Percentiles rank a stretch among this genome's conserved stretches.
Conservation (phyloP, 2,888 invertebrate species). For the Listrodromus nycthemerus region DNA sequence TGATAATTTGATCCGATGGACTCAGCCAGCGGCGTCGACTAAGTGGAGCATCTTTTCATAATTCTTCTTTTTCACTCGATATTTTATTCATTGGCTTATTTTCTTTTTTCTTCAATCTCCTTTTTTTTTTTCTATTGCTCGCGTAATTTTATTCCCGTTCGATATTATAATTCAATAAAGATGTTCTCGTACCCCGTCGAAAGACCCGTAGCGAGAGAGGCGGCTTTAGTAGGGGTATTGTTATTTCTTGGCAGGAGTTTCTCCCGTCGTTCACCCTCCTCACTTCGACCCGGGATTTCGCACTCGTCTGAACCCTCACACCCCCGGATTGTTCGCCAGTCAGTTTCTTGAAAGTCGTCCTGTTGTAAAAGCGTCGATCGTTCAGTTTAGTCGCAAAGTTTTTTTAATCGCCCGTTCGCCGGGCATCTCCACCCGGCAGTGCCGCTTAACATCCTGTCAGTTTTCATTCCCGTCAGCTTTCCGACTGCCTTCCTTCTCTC, state of each 20-base stretch:
- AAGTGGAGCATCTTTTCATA: conserved; percentile 17
- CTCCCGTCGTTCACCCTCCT: conserved; percentile 20
- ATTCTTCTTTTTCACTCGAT: neutral
- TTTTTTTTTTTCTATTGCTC: neutral
- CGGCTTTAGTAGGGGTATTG: conserved; percentile 36
- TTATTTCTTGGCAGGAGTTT: conserved; percentile 62
- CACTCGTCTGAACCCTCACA: conserved; percentile 2
- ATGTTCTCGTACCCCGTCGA: conserved; percentile 32
- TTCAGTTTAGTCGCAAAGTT: conserved; percentile 63
- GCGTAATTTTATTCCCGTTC: conserved; percentile 10
- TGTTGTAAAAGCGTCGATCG: conserved; percentile 67
- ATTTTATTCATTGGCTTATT: neutral
- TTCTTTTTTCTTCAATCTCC: neutral
- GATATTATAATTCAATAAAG: conserved; percentile 54
- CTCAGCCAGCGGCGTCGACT: conserved; percentile 11
- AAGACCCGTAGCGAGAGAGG: conserved; percentile 11
- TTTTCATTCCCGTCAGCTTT: conserved; percentile 63
- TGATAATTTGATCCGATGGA: conserved; percentile 31
- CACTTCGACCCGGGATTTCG: neutral
- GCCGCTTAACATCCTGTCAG: conserved; percentile 62
- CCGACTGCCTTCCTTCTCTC: conserved; percentile 47
- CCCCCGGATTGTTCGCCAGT: neutral
- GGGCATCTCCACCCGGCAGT: conserved; percentile 30
- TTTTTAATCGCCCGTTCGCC: conserved; percentile 59
- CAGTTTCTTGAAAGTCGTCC: conserved; percentile 57